A percentile compares a stretch with the other conserved stretches of the same genome.
phyloP scores from a whole-genome alignment of 2,888 invertebrate species.

The Hirtodrosophila alboralis region DNA sequence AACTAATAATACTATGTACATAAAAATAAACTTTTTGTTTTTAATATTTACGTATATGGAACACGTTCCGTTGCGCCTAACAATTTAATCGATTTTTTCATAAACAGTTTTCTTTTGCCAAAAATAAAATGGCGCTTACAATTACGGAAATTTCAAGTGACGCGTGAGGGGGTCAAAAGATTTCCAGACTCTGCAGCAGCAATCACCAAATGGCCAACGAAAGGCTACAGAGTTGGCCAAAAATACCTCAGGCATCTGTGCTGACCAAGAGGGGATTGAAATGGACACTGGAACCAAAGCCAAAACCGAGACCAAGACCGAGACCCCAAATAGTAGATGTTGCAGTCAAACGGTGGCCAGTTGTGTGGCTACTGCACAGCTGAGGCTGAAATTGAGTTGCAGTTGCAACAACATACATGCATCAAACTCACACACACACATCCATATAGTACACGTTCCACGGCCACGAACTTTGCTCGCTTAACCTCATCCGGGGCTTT shows the following conservation, averaged over 20 bases:
- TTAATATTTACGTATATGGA: constrained; percentile 2
- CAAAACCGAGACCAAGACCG: constrained; percentile 16
- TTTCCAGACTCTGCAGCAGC: constrained; percentile 21
- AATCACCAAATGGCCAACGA: constrained; percentile 8
- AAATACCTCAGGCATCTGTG: constrained; percentile 32
- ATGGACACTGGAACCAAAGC: constrained; percentile 15
- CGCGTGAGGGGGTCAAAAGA: constrained; percentile 76
- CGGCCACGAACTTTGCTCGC: constrained; percentile 81
- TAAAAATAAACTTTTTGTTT: no score
- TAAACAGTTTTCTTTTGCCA: constrained; percentile 37
- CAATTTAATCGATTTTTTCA: constrained; percentile 36
- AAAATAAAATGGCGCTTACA: constrained; percentile 62
- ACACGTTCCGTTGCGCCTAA: constrained; percentile 18
- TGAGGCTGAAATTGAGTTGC: constrained; percentile 69
- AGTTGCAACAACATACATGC: constrained; percentile 37
- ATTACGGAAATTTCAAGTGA: constrained; percentile 50
- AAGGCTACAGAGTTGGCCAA: constrained; percentile 16
- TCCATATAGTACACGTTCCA: constrained; percentile 63
- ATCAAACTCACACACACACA: constrained; percentile 6
- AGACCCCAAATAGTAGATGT: constrained; percentile 39
- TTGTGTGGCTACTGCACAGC: constrained; percentile 65
- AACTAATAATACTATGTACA: no score
- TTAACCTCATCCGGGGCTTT: constrained; percentile 60
- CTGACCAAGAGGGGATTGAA: constrained; percentile 19
- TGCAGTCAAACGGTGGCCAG: constrained; percentile 28